A percentile compares a stretch with the other conserved stretches of the same genome.
These are phyloP conservation scores for Dioctria linearis DNA, from an alignment of 2,888 invertebrate genomes.

Conservation along the genomic window DNA sequence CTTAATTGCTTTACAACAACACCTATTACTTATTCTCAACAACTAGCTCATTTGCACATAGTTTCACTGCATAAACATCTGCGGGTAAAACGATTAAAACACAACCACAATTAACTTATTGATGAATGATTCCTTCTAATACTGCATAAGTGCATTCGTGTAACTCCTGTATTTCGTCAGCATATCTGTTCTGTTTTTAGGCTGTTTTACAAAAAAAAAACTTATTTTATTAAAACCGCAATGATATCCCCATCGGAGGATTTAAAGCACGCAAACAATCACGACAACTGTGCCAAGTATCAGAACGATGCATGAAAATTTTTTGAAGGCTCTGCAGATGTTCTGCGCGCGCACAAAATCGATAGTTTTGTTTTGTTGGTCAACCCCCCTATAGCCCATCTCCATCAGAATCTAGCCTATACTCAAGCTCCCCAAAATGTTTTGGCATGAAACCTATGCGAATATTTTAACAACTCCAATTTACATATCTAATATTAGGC, in stretches of 20 bases:
- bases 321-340: slow-evolving; percentile 54
- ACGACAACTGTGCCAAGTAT: slow-evolving; percentile 54
- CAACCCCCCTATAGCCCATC: background rate
- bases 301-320: slow-evolving; percentile 48
- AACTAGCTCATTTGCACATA: slow-evolving; percentile 26
- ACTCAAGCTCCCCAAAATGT: slow-evolving; percentile 15
- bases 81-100: background rate
- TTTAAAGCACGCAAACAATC: slow-evolving; percentile 53
- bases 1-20: slow-evolving; percentile 27
- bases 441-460: slow-evolving; percentile 37
- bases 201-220: background rate
- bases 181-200: slow-evolving; percentile 26
- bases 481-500: background rate
- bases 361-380: slow-evolving; percentile 46
- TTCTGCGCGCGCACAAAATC: slow-evolving; percentile 58
- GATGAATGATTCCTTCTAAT: slow-evolving; percentile 9
- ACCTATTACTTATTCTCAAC: background rate
- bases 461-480: slow-evolving; percentile 8
- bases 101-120: slow-evolving; percentile 29
- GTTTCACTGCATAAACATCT: slow-evolving; percentile 39
- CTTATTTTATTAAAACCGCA: slow-evolving; percentile 40
- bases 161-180: slow-evolving; percentile 15
- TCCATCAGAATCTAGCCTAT: slow-evolving; percentile 1
- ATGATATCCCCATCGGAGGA: slow-evolving; percentile 16
- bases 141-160: slow-evolving; percentile 17